Conservation (phyloP, 1,140 invertebrate species). For the Liolophura sinensis region DNA sequence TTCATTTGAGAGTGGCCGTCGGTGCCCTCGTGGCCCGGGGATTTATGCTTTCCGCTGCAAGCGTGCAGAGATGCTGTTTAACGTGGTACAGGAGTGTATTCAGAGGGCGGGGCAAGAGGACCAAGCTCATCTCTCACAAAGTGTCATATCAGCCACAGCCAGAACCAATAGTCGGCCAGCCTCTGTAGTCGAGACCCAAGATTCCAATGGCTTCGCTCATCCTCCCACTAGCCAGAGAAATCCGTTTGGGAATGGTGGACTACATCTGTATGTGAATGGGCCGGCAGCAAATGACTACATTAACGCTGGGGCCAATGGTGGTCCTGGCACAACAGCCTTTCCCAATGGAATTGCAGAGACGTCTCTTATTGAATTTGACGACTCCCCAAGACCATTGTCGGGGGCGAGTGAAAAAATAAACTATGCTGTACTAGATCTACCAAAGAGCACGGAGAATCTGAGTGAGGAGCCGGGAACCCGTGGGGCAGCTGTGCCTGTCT, state of each 20-base stretch:
- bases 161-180: slow-evolving; percentile 25
- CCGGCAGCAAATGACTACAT: slow-evolving; percentile 32
- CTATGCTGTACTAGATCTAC: slow-evolving; percentile 43
- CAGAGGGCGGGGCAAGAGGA: slow-evolving; percentile 61
- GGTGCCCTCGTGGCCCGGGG: slow-evolving; percentile 89
- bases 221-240: no score
- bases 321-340: slow-evolving; percentile 6
- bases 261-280: slow-evolving; percentile 38
- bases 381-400: not conserved
- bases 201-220: slow-evolving; percentile 18
- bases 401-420: slow-evolving; percentile 23
- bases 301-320: slow-evolving; percentile 28
- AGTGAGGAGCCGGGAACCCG: slow-evolving; percentile 14
- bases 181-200: slow-evolving; percentile 16
- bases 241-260: slow-evolving; percentile 10
- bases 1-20: slow-evolving; percentile 93
- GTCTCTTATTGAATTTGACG: slow-evolving; percentile 1
- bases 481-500: not conserved
- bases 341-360: slow-evolving; percentile 11
- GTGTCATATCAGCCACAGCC: slow-evolving; percentile 18
- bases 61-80: slow-evolving; percentile 88
- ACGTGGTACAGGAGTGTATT: slow-evolving; percentile 83
- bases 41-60: slow-evolving; percentile 94
- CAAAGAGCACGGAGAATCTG: slow-evolving; percentile 33
- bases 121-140: slow-evolving; percentile 16